Evolutionary conservation across 2,797 vertebrate species (phyloP), one percentile per base, ranked within the genome.

Genomic region (Sebastes taczanowskii): DNA sequence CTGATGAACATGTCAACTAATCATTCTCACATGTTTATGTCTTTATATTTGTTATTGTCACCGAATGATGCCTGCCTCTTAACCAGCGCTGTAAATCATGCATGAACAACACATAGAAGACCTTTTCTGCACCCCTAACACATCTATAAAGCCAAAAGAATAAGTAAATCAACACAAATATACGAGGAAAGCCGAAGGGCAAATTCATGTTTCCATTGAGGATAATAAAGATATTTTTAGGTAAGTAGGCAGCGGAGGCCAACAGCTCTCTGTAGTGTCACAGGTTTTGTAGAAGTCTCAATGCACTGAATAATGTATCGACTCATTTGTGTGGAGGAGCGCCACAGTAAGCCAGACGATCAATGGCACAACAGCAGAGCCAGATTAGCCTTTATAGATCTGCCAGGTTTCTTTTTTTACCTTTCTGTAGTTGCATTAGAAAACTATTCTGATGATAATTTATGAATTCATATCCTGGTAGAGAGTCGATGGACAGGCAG

Each of bases 251-350:
- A 55, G 65, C 16, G 4, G 30, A 75, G 70, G 75, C 70, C 55
- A 61, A 60, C 53, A 16, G 27, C 30, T 68, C 69, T 80, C 68
- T 71, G 63, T 35, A 8, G 46, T 74, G 81, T 88, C 76, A 81
- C 78, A 69, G 66, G 67, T 84, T 81, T 80, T 88, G 20, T 67
- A 20, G 20, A 75, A 69, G 64, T 86, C 73, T 86, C 72, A 68
- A 27, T 34, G 53, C 79, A 32, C 70, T 90, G 84, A 91, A 89
- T 92, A 84, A 90, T 85, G 66, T 71, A 92, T 84, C 71, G 81
- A 84, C 65, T 80, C 75, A 76, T 88, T 81, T 86, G 85, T 90
- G 81, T 82, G 81, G 60, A 74, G 71, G 62, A 85, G 81, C 32
- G 6, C 75, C 82, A 78, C 77, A 86, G 74, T 73, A 42, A 85